Base-by-base conservation (phyloP, 2,888 invertebrate genomes). In the Ormyrus thymus region DNA sequence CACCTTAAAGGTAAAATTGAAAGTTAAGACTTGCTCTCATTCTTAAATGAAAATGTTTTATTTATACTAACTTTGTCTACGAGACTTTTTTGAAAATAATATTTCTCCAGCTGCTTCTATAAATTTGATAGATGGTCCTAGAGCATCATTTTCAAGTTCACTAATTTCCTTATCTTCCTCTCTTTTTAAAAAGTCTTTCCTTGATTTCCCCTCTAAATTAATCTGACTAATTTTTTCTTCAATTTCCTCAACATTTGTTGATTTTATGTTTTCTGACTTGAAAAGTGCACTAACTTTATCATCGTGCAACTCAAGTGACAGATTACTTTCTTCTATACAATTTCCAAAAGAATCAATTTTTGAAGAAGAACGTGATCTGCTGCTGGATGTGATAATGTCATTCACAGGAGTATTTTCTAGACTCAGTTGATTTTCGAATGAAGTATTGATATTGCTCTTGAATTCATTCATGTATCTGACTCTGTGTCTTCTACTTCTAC, bases 51-150 rank as follows among this genome's bases (percentile, higher is more conserved):
- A 72, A 72, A 53, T 6, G 73, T 29, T 62, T 45, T 15, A 46
- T 11, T 29, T 9, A 29, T 64, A 78, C 43, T 76, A 11, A 77
- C 81, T 81, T 59, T 59, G 69, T 50, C 66, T 51, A 11, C 53
- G 74, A 6, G 85, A 82, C 55, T 89, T 89, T 58, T 86, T 83
- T 6, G 83, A 81, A 43, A 87, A 85, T 45, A 86, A 82, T 29
- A 88, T 83, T 48, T 84, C 82, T 56, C 88, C 88, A 51, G 81
- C 70, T 0, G 87, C 86, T 64, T 81, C 64, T 8, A 83, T 43
- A 61, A 46, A 79, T 51, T 72, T 76, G 56, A 81, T 73, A 29
- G 55, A 58, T 55, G 81, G 74, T 62, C 76, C 75, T 53, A 70
- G 56, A 10, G 15, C 45, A 15, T 51, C 10, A 46, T 69, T 43